Base-by-base conservation (phyloP, 2,113 vertebrate species). In the Cochlearius cochlearius region DNA sequence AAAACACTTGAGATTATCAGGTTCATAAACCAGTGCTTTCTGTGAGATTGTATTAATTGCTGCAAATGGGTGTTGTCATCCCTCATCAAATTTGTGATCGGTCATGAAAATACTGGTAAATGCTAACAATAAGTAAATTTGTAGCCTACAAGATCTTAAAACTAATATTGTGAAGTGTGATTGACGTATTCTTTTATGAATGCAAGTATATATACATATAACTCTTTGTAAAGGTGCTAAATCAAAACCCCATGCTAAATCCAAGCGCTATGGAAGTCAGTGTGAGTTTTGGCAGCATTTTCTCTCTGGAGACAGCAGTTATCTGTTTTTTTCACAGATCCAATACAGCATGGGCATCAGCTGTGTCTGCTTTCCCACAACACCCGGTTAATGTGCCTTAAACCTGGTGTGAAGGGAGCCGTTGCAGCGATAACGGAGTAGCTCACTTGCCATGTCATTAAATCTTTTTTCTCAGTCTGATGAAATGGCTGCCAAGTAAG, bases 11-110 rank as follows among this genome's bases (percentile, higher is more conserved):
- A 86, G 72, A 92, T 91, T 86, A 74, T 88, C 81, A 69, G 49
- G 82, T 95, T 95, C 87, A 80, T 92, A 95, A 94, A 97, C 15
- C 15, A 0, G 0, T 60, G 13, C 27, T 92, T 94, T 92, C 68
- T 75, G 27, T 91, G 78, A 91, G 74, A 36, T 27, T 68, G 52
- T 72, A 66, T 83, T 97, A 94, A 94, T 94, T 94, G 69, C 64
- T 92, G 66, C 23, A 95, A 87, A 86, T 66, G 55, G 12, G 2
- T 78, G 62, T 82, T 96, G 93, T 95, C 93, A 92, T 43, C 29
- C 63, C 38, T 50, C 71, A 91, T 94, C 81, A 83, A 81, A 69
- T 86, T 71, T 62, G 88, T 93, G 67, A 87, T 50, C 72, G 68
- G 27, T 85, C 67, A 85, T 86, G 76, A 82, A 87, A 91, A 85